Percentiles rank a stretch among this genome's conserved stretches.
Evolutionary conservation across 1,140 invertebrate genomes (phyloP).

Genomic region (Helicoverpa armigera): DNA sequence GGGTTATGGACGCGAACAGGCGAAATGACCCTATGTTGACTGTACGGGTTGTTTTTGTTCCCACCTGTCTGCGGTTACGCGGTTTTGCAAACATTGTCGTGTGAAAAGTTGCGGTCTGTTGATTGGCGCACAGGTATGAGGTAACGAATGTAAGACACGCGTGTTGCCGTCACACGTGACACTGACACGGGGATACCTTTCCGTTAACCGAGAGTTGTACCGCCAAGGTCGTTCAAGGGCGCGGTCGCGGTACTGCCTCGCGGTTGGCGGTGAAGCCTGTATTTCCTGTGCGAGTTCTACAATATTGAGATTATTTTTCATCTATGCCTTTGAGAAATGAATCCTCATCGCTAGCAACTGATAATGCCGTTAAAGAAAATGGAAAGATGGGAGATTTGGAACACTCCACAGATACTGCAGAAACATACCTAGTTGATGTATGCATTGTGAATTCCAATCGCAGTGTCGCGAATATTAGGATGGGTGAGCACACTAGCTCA

Average conservation of each 20-base stretch:
- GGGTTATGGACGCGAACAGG: too few relatives aligned
- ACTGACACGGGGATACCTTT: neutral
- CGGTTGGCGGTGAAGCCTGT: neutral
- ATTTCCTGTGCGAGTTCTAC: too few relatives aligned
- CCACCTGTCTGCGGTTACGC: neutral
- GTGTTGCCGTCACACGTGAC: neutral
- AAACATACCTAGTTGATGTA: too few relatives aligned
- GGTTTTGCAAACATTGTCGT: neutral
- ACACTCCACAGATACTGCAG: too few relatives aligned
- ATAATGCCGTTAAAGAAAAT: too few relatives aligned
- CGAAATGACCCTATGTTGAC: too few relatives aligned
- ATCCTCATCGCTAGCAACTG: too few relatives aligned
- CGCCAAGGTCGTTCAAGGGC: neutral
- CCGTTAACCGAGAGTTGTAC: neutral
- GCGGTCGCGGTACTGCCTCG: neutral
- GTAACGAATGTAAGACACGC: neutral
- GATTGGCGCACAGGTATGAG: neutral
- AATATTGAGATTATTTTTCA: too few relatives aligned
- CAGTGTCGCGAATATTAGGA: neutral
- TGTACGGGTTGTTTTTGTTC: too few relatives aligned
- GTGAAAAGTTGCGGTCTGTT: neutral
- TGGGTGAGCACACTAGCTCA: neutral
- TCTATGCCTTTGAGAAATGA: too few relatives aligned
- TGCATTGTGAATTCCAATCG: neutral
- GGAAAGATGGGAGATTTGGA: too few relatives aligned